Conservation (phyloP, 2,113 vertebrate genomes). For the Etheostoma spectabile region DNA sequence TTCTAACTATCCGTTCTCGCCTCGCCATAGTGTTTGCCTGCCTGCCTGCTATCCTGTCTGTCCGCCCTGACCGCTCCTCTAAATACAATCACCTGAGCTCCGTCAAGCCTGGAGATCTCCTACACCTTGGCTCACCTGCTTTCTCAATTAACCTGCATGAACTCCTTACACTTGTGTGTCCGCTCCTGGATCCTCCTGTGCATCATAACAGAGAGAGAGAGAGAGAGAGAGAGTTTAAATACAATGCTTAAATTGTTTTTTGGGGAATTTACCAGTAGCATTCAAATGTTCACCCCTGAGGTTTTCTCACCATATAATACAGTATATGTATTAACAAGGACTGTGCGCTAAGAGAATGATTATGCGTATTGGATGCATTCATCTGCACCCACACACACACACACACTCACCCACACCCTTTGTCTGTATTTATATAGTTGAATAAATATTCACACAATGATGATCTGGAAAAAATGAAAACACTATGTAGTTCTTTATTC, state of each 20-base stretch:
- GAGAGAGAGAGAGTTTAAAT: not conserved
- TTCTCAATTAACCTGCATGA: no score
- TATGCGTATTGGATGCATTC: conserved; percentile 17
- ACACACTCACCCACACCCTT: not conserved
- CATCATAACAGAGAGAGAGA: no score
- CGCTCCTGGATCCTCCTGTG: no score
- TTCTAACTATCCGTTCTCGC: no score
- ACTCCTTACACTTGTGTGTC: no score
- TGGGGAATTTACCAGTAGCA: not conserved
- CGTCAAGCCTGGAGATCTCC: no score
- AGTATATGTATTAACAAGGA: not conserved
- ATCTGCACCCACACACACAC: conserved; percentile 14
- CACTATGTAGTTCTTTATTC: conserved; percentile 27
- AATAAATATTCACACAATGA: conserved; percentile 2
- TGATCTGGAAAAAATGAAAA: not conserved
- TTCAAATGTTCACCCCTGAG: not conserved
- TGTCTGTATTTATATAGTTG: not conserved
- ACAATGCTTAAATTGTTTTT: not conserved
- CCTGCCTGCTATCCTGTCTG: no score
- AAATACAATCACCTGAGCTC: no score
- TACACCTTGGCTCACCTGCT: no score
- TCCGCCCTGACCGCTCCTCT: no score
- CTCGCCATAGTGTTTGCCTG: no score
- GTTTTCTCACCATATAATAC: not conserved
- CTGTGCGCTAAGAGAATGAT: not conserved